Conservation (phyloP, 2,113 vertebrate genomes). For the Eulemur macaco region DNA sequence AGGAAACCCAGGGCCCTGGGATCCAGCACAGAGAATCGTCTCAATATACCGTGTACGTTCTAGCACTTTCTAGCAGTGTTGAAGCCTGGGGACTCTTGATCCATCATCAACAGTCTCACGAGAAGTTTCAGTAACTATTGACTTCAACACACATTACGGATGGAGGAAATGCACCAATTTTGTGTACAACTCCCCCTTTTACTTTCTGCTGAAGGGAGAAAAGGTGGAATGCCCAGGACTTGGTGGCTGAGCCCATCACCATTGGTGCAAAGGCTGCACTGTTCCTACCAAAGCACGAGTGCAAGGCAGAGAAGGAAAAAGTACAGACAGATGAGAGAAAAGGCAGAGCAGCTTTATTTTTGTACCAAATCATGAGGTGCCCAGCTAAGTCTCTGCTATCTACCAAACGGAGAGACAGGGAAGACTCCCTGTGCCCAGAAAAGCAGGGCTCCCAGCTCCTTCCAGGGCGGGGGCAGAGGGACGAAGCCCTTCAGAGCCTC, state of each 20-base stretch:
- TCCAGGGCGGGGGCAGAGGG: not conserved
- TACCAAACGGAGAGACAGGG: fast-evolving
- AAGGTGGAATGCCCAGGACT: fast-evolving
- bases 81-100: not conserved
- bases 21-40: not conserved
- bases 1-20: not conserved
- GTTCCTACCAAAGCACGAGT: not conserved
- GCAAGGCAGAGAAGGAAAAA: not conserved
- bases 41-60: not conserved
- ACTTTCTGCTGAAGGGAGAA: not conserved
- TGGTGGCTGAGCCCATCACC: fast-evolving
- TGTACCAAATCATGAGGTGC: not conserved
- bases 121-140: fast-evolving
- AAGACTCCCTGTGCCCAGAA: no score
- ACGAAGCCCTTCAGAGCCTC: not conserved
- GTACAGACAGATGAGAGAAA: fast-evolving
- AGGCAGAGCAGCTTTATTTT: not conserved
- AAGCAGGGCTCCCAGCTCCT: no score
- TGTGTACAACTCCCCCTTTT: fast-evolving
- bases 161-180: fast-evolving
- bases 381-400: not conserved
- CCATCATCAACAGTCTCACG: fast-evolving
- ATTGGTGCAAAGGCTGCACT: fast-evolving
- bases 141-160: fast-evolving
- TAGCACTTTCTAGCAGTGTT: no score